A percentile compares a stretch with the other conserved stretches of the same genome.
These are phyloP conservation scores for Cheilinus undulatus DNA, from an alignment of 2,113 vertebrate genomes.

Conservation along the genomic window DNA sequence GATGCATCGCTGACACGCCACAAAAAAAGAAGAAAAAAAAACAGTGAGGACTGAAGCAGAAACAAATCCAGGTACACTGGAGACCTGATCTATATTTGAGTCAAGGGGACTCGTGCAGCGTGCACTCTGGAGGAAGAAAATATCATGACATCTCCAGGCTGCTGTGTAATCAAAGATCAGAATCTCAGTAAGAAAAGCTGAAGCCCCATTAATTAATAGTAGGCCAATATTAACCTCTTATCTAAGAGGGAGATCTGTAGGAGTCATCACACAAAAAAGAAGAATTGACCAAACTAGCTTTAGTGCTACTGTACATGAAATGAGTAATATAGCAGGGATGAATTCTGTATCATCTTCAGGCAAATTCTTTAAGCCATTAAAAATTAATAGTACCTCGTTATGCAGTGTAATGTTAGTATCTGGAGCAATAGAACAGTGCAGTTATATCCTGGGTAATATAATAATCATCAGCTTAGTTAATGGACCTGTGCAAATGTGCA, in stretches of 20 bases:
- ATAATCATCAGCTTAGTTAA: conserved; percentile 74
- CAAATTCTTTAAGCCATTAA: conserved; percentile 69
- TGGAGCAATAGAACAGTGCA: conserved; percentile 43
- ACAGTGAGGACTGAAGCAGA: conserved; percentile 50
- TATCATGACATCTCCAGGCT: conserved; percentile 8
- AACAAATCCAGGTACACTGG: conserved; percentile 51
- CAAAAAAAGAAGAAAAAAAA: conserved; percentile 55
- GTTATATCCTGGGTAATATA: conserved; percentile 60
- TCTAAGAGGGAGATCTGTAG: neutral
- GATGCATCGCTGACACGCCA: conserved; percentile 65
- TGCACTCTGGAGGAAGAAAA: conserved; percentile 23
- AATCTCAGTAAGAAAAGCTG: conserved; percentile 16
- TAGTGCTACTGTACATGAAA: conserved; percentile 33
- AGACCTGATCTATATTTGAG: conserved; percentile 45
- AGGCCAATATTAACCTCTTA: conserved; percentile 16
- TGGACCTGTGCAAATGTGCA: conserved; percentile 62
- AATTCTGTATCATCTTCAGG: conserved; percentile 57
- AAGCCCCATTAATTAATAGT: conserved; percentile 28
- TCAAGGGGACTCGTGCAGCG: conserved; percentile 13
- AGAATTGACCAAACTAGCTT: too few relatives aligned
- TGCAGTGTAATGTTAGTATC: conserved; percentile 61
- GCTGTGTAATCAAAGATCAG: conserved; percentile 47
- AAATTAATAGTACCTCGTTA: conserved; percentile 67
- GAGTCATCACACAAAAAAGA: too few relatives aligned
- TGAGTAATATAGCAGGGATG: conserved; percentile 43